A percentile compares a stretch with the other conserved stretches of the same genome.
Evolutionary conservation across 1,140 invertebrate genomes (phyloP).

Genomic region (Drosophila parabipectinata): DNA sequence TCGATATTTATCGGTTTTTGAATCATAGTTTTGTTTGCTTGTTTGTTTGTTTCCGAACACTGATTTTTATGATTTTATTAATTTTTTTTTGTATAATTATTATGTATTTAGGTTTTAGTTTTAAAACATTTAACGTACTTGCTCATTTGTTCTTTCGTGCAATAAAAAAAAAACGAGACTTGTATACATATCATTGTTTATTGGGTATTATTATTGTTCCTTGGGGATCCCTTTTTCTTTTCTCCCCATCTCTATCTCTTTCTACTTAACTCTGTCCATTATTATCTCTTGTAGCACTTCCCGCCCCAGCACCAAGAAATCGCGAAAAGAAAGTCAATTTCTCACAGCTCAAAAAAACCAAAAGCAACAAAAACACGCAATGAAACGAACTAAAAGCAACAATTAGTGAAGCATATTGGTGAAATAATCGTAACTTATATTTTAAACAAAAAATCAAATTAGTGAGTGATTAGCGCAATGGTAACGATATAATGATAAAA

Average conservation of each 20-base stretch:
- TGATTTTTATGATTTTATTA: slow-evolving; percentile 18
- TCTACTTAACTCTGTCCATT: not conserved
- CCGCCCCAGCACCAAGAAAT: slow-evolving; percentile 3
- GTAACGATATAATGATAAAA: slow-evolving; percentile 29
- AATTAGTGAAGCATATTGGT: slow-evolving; percentile 68
- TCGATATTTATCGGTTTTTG: not conserved
- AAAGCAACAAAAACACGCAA: slow-evolving; percentile 13
- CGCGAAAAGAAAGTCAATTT: slow-evolving; percentile 30
- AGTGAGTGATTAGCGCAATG: slow-evolving; percentile 48
- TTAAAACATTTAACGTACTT: slow-evolving; percentile 31
- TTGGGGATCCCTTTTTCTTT: not conserved
- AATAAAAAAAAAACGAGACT: slow-evolving; percentile 71
- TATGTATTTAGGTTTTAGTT: slow-evolving; percentile 50
- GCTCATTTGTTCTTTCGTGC: slow-evolving; percentile 50
- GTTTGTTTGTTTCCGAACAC: slow-evolving; percentile 13
- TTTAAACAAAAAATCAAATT: slow-evolving; percentile 49
- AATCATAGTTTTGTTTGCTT: slow-evolving; percentile 1
- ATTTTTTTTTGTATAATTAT: slow-evolving; percentile 42
- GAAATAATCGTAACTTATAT: slow-evolving; percentile 67
- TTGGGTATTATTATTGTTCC: slow-evolving; percentile 38
- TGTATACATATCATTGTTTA: slow-evolving; percentile 75
- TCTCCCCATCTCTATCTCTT: not conserved
- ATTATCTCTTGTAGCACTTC: slow-evolving; percentile 21
- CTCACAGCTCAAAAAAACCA: slow-evolving; percentile 26
- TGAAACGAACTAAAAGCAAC: slow-evolving; percentile 40